Percentiles rank a stretch among this genome's conserved stretches.
phyloP scores from a whole-genome alignment of 2,113 vertebrate species.

The Chroicocephalus ridibundus region DNA sequence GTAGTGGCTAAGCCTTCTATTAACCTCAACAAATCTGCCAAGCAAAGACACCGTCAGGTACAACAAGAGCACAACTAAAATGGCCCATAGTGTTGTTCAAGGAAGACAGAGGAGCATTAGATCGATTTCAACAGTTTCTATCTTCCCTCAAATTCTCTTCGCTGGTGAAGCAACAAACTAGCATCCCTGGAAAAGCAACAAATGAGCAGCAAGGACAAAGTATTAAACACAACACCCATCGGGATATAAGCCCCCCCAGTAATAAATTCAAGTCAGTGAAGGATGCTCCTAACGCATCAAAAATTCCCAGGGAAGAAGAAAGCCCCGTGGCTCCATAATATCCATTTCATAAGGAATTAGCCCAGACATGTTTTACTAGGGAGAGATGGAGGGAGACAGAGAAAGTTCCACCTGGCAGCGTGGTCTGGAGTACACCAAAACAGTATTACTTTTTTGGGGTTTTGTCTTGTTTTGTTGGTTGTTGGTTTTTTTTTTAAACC shows the following conservation, averaged over 20 bases:
- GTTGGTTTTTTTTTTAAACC: not conserved
- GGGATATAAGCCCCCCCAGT: not conserved
- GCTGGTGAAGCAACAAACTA: not conserved
- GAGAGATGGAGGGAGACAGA: not conserved
- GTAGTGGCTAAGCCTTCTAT: not conserved
- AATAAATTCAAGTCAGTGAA: not conserved
- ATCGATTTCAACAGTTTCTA: not conserved
- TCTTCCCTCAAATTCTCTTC: not conserved
- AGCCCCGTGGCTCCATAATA: not conserved
- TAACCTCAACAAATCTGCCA: not conserved
- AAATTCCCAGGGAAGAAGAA: not conserved
- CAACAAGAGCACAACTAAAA: not conserved
- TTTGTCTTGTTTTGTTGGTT: no score
- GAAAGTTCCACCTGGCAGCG: not conserved
- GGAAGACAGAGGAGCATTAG: not conserved
- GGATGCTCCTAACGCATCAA: not conserved
- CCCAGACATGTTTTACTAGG: not conserved
- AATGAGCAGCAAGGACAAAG: not conserved
- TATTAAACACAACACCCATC: not conserved
- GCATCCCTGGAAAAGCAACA: not conserved
- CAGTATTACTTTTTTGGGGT: not conserved
- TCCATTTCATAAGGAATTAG: not conserved
- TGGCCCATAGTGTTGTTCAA: rapidly evolving
- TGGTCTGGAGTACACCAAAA: not conserved
- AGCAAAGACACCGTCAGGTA: not conserved